Conservation (phyloP, 2,888 invertebrate species). For the Pogonocherus hispidulus region DNA sequence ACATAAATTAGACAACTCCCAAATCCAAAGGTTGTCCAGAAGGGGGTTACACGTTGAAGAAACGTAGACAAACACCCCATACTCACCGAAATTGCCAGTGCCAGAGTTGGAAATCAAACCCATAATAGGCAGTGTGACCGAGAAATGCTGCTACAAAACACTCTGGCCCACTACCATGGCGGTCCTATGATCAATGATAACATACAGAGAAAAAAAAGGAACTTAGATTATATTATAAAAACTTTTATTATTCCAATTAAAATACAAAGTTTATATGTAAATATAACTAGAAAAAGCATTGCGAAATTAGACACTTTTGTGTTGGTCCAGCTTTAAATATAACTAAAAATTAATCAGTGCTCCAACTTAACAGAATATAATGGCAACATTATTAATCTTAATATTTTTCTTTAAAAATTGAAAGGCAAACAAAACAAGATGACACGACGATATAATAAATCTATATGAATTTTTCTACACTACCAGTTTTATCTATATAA, state of each 20-base stretch:
- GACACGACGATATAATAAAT: background rate
- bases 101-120: no score
- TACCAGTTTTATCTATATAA: constrained; percentile 14
- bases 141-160: no score
- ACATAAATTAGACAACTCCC: no score
- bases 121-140: no score
- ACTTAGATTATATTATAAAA: constrained; percentile 26
- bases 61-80: no score
- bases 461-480: constrained; percentile 10
- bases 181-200: no score
- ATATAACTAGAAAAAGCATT: constrained; percentile 39
- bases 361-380: constrained; percentile 15
- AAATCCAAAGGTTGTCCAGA: no score
- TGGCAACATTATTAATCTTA: constrained; percentile 28
- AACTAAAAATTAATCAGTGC: constrained; percentile 20
- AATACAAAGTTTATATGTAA: constrained; percentile 41
- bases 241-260: constrained; percentile 40
- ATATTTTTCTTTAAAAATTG: background rate
- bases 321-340: constrained; percentile 42
- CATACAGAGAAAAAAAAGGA: no score
- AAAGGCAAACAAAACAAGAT: background rate
- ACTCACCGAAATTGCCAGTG: no score
- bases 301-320: constrained; percentile 41
- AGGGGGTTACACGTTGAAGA: no score
- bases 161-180: no score